Evolutionary conservation across 2,888 invertebrate genomes (phyloP).

Genomic region (Smittia sp.): DNA sequence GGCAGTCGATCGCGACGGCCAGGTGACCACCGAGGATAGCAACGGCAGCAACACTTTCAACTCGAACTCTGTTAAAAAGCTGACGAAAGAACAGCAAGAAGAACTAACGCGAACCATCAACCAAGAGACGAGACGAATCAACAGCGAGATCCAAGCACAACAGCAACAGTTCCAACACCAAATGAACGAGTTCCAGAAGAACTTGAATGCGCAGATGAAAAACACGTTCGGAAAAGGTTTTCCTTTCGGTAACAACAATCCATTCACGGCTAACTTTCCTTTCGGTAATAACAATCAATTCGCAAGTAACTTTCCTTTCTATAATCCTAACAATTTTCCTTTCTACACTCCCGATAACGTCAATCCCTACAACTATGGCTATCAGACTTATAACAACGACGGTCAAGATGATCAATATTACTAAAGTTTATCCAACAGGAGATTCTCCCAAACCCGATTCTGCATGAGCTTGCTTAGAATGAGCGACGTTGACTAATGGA

Average conservation of each 20-base stretch:
- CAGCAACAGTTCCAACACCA: slow-evolving; percentile 19
- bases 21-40: slow-evolving; percentile 16
- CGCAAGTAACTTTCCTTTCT: background rate
- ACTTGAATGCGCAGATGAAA: background rate
- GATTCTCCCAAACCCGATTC: background rate
- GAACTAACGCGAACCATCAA: background rate
- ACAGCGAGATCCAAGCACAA: background rate
- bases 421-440: background rate
- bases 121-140: background rate
- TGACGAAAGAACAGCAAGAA: slow-evolving; percentile 33
- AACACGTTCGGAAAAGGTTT: background rate
- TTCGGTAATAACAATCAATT: slow-evolving; percentile 11
- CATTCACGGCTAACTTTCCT: slow-evolving; percentile 16
- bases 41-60: background rate
- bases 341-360: background rate
- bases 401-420: background rate
- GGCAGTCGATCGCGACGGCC: background rate
- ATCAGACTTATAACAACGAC: background rate
- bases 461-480: too few species aligned
- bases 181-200: slow-evolving; percentile 20
- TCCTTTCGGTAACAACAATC: slow-evolving; percentile 24
- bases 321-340: slow-evolving; percentile 4
- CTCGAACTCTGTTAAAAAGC: background rate
- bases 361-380: background rate
- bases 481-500: too few species aligned